Evolutionary conservation across 2,888 invertebrate genomes (phyloP), one percentile per base, ranked within the genome.

Genomic region (Drosophila nr. medialis): DNA sequence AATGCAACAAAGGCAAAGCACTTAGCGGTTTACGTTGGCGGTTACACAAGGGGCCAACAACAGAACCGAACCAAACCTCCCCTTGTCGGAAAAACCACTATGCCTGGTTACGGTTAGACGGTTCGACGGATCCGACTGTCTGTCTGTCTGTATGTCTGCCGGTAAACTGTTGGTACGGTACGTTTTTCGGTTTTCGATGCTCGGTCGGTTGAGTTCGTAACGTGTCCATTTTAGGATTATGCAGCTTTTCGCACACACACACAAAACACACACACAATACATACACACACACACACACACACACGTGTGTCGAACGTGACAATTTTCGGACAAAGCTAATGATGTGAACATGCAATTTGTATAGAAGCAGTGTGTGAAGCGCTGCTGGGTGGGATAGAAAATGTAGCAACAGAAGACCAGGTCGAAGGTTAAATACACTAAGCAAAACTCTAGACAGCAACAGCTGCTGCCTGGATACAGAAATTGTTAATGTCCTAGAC

Each of bases 301-400:
- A 34, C 30, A 59, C 59, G 76, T 77, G 83, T 77, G 64, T 61
- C 68, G 80, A 83, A 83, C 86, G 82, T 83, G 82, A 83, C 86
- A 80, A 80, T 83, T 80, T 86, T 83, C 86, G 81, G 86, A 82
- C 83, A 85, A 85, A 83, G 83, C 83, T 82, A 83, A 82, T 83
- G 86, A 85, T 83, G 86, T 76, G 83, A 80, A 73, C 83, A 73
- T 65, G 80, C 83, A 83, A 82, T 83, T 82, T 85, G 83, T 80
- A 70, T 83, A 45, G 72, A 42, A 48, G 2, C 21, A 45, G 38
- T 38, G 42, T 53, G 21, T 49, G 40, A 36, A 50, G 15, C 24
- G 15, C 24, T 32, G 38, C 4, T 56, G 34, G 4, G 21, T 8
- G 62, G 34, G 21, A 3, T 10, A 30, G 24, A 51, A 51, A 21